Conservation (phyloP, 2,888 invertebrate genomes). For the Hydrotaea cyrtoneurina region DNA sequence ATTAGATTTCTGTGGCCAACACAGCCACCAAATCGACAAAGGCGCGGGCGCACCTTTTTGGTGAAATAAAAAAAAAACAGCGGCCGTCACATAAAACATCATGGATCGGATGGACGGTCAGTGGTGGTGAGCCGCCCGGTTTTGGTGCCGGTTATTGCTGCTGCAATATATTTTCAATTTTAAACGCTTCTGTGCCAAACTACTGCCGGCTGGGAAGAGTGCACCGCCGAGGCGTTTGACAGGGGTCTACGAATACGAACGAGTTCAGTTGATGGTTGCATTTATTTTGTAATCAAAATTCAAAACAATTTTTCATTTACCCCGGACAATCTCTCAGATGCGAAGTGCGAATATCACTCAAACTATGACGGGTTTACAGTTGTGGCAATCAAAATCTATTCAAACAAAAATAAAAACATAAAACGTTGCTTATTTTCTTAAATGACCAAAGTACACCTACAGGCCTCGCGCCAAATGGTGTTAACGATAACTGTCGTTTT, state of each 20-base stretch:
- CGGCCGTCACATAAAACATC: conserved; percentile 3
- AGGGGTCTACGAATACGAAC: too few relatives aligned
- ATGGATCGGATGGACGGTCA: not conserved
- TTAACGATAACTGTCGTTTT: conserved; percentile 10
- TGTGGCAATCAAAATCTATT: conserved; percentile 27
- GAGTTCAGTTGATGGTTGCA: not conserved
- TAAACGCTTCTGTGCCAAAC: conserved; percentile 21
- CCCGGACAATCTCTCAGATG: not conserved
- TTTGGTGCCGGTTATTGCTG: not conserved
- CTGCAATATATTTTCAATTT: conserved; percentile 19
- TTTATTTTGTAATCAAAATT: conserved; percentile 30
- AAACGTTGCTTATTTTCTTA: not conserved
- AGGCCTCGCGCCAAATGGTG: conserved; percentile 25
- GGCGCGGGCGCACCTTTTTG: conserved; percentile 23
- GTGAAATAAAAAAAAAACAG: not conserved
- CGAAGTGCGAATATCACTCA: conserved; percentile 10
- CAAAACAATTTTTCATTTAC: not conserved
- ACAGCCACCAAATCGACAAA: not conserved
- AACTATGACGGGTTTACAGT: not conserved
- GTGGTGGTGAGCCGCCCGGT: not conserved
- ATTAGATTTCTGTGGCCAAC: too few relatives aligned
- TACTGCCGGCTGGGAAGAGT: not conserved
- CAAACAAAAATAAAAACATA: not conserved
- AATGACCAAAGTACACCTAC: conserved; percentile 57
- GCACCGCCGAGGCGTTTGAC: not conserved